Conservation (phyloP, 2,888 invertebrate genomes). For the Caenorhabditis uteleia region DNA sequence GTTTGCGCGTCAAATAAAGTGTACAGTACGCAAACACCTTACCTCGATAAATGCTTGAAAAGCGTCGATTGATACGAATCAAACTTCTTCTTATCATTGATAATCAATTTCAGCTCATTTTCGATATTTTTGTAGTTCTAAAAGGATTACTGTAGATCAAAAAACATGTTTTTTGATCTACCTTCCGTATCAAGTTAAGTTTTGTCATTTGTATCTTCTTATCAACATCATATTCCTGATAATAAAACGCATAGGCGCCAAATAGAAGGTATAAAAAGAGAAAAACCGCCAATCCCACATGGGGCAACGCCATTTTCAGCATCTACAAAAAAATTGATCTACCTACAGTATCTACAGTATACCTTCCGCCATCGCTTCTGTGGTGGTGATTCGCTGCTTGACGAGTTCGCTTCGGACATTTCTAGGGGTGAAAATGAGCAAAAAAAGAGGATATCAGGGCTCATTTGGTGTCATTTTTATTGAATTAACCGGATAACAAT, state of each 20-base stretch:
- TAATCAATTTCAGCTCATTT: conserved; percentile 28
- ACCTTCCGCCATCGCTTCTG: conserved; percentile 35
- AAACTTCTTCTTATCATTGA: conserved; percentile 28
- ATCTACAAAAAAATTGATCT: conserved; percentile 37
- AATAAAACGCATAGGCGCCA: conserved; percentile 62
- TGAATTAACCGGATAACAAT: not conserved
- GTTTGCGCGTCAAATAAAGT: not conserved
- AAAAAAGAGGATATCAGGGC: not conserved
- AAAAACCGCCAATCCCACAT: conserved; percentile 61
- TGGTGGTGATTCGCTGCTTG: conserved; percentile 19
- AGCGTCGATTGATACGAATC: conserved; percentile 16
- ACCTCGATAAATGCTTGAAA: conserved; percentile 37
- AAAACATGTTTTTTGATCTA: conserved; percentile 2
- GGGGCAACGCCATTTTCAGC: conserved; percentile 65
- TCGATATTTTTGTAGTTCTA: conserved; percentile 40
- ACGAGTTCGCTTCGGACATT: conserved; percentile 35
- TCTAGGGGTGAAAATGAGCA: not conserved
- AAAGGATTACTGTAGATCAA: not conserved
- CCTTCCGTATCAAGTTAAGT: conserved; percentile 49
- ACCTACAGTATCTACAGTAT: not conserved
- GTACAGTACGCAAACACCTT: too few relatives aligned
- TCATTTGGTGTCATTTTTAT: conserved; percentile 6
- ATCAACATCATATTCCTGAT: conserved; percentile 60
- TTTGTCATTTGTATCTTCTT: conserved; percentile 51
- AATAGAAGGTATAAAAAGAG: conserved; percentile 60